These are phyloP conservation scores for Pampusana beccarii DNA, from an alignment of 2,113 vertebrate species.

Conservation along the genomic window DNA sequence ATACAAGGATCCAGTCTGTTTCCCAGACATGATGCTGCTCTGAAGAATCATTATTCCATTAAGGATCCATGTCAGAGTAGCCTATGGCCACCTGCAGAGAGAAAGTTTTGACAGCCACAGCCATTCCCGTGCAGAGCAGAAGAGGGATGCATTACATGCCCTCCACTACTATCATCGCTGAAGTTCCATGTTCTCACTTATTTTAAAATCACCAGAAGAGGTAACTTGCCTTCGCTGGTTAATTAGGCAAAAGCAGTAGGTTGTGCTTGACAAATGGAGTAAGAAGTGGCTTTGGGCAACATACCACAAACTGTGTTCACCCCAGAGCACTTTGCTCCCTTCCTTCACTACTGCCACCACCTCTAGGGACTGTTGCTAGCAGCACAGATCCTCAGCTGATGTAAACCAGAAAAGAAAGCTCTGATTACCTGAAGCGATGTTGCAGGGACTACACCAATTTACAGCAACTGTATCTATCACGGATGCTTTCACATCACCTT, in stretches of 20 bases:
- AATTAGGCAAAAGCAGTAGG: background rate
- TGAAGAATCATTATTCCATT: background rate
- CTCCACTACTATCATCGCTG: rapidly evolving
- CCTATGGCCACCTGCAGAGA: background rate
- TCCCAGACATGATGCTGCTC: background rate
- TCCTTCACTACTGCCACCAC: background rate
- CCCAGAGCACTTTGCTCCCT: background rate
- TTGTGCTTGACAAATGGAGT: background rate
- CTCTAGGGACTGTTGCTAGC: background rate
- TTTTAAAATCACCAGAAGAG: background rate
- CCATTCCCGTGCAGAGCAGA: background rate
- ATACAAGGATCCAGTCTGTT: background rate
- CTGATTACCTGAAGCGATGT: background rate
- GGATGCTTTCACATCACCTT: background rate
- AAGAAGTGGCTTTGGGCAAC: background rate
- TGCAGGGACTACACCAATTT: background rate
- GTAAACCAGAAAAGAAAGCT: background rate
- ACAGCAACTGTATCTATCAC: background rate
- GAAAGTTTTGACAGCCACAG: background rate
- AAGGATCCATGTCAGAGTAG: background rate
- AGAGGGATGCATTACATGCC: background rate
- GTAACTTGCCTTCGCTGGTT: background rate
- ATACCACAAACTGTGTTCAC: background rate
- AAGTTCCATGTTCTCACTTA: background rate
- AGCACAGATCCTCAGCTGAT: background rate